These are phyloP conservation scores for Monarcha castaneiventris DNA, from an alignment of 2,113 vertebrate genomes.

Conservation along the genomic window DNA sequence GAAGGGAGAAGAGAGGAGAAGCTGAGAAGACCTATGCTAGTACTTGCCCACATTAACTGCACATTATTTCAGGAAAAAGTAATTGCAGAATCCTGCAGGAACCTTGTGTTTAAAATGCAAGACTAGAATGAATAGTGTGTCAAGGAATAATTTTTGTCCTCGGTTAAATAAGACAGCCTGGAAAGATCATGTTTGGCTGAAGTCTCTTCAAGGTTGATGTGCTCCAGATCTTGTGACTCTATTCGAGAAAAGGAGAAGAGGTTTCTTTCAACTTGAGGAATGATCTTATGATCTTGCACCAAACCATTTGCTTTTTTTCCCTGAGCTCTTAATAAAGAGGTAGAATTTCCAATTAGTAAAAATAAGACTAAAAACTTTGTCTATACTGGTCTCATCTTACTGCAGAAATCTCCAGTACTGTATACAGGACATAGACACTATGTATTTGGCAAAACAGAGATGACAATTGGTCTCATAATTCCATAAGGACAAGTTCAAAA, in stretches of 20 bases:
- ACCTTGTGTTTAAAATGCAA: not conserved
- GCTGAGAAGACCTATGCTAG: not conserved
- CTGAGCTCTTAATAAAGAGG: not conserved
- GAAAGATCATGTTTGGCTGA: not conserved
- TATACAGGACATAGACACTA: not conserved
- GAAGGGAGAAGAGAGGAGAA: not conserved
- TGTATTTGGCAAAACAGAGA: not conserved
- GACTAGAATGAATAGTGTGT: not conserved
- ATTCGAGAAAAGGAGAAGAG: not conserved
- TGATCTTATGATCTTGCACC: not conserved
- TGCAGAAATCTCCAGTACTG: not conserved
- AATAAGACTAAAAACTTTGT: not conserved
- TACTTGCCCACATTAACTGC: not conserved
- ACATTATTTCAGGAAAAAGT: not conserved
- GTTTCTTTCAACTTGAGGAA: not conserved
- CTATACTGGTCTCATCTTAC: not conserved
- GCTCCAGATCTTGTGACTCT: not conserved
- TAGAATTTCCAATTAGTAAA: not conserved
- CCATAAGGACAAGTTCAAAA: not conserved
- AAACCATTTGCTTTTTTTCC: not conserved
- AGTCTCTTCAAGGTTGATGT: not conserved
- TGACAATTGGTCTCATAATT: not conserved
- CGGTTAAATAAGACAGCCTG: not conserved
- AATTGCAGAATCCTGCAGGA: not conserved
- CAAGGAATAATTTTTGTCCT: not conserved